Percentiles rank a stretch among this genome's conserved stretches.
Evolutionary conservation across 53 echinoderm and acorn worm genomes (phyloP).

Genomic region (Temnopleurus reevesii): DNA sequence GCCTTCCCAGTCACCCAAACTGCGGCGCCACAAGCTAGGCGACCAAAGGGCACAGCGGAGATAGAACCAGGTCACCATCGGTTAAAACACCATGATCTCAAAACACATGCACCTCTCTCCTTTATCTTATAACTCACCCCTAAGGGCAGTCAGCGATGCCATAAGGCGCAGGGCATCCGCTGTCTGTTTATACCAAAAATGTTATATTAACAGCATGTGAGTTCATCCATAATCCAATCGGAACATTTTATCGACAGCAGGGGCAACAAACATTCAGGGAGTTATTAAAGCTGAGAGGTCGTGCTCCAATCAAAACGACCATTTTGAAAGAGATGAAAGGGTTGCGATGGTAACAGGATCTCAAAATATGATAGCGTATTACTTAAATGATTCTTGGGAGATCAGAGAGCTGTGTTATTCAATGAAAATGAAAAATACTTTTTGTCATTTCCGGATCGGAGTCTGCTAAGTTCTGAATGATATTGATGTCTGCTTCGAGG

Average conservation of each 20-base stretch:
- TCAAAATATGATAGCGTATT: neutral
- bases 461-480: too few species aligned
- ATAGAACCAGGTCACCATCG: slow-evolving; percentile 15
- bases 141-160: neutral
- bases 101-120: neutral
- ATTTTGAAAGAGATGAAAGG: neutral
- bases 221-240: slow-evolving; percentile 33
- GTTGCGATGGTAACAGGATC: neutral
- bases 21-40: neutral
- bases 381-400: too few species aligned
- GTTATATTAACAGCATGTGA: slow-evolving; percentile 40
- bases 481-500: too few species aligned
- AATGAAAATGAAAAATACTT: neutral
- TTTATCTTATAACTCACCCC: neutral
- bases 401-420: neutral
- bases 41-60: neutral
- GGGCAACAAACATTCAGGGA: neutral
- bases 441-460: too few species aligned
- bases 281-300: neutral
- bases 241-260: slow-evolving; percentile 49
- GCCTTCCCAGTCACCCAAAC: neutral
- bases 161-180: neutral
- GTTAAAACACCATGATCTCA: neutral
- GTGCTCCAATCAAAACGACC: neutral
- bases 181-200: slow-evolving; percentile 35